Evolutionary conservation across 2,888 invertebrate species (phyloP).

Genomic region (Dicyrtoma fusca): DNA sequence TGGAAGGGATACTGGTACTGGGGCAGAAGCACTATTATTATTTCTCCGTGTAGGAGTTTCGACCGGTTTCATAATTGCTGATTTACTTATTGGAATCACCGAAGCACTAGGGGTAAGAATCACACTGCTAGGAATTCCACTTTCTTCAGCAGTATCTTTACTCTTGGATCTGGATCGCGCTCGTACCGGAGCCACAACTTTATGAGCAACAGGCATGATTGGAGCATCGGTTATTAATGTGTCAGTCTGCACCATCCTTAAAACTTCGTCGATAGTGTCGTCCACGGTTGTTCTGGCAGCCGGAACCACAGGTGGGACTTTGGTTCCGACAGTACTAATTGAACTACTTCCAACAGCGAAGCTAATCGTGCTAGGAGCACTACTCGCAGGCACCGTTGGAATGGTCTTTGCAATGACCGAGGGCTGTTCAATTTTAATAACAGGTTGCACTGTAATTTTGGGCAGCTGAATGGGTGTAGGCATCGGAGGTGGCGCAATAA

Average conservation of each 20-base stretch:
- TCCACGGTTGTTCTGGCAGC: slow-evolving; percentile 73
- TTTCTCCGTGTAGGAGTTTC: slow-evolving; percentile 14
- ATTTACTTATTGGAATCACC: slow-evolving; percentile 15
- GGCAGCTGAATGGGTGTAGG: background rate
- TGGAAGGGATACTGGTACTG: background rate
- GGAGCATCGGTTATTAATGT: slow-evolving; percentile 2
- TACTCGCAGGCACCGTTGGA: background rate
- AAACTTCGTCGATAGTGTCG: slow-evolving; percentile 87
- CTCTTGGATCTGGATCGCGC: slow-evolving; percentile 49
- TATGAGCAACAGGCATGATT: background rate
- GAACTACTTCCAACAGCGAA: background rate
- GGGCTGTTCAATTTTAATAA: slow-evolving; percentile 3
- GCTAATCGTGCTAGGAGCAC: background rate
- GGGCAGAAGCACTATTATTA: slow-evolving; percentile 21
- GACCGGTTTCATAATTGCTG: slow-evolving; percentile 11
- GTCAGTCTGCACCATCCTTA: slow-evolving; percentile 62
- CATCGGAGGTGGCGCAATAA: background rate
- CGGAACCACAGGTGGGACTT: slow-evolving; percentile 15
- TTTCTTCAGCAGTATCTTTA: slow-evolving; percentile 48
- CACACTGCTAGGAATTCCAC: background rate
- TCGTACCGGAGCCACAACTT: background rate
- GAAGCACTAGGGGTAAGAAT: background rate
- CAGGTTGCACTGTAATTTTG: background rate
- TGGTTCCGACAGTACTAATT: background rate
- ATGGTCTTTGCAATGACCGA: background rate